A percentile compares a stretch with the other conserved stretches of the same genome.
These are phyloP conservation scores for Drosophila ohnishii DNA, from an alignment of 1,140 invertebrate genomes.

Conservation along the genomic window DNA sequence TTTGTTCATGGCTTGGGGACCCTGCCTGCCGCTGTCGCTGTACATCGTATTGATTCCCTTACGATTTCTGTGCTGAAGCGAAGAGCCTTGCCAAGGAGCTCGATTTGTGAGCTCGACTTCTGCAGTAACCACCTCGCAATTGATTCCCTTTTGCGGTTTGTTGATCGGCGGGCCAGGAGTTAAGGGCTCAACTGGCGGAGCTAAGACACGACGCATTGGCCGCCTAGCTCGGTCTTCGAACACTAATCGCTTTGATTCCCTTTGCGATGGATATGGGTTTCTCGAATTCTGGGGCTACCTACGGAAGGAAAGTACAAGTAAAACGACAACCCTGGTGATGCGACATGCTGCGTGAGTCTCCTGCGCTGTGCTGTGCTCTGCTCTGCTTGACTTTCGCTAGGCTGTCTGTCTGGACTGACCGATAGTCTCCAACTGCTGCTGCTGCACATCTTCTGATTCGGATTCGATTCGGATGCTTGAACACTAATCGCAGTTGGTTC, in stretches of 20 bases:
- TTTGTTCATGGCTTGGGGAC: constrained; percentile 21
- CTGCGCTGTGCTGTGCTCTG: constrained; percentile 1
- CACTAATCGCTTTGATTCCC: constrained; percentile 81
- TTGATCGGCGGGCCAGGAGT: constrained; percentile 75
- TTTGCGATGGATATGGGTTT: constrained; percentile 69
- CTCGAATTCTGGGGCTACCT: constrained; percentile 53
- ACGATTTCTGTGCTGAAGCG: constrained; percentile 51
- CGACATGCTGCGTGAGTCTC: constrained; percentile 11
- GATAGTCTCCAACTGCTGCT: constrained; percentile 30
- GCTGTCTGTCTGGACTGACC: constrained; percentile 19
- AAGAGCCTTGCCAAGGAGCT: constrained; percentile 25
- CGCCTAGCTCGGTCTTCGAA: constrained; percentile 67
- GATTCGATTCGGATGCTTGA: constrained; percentile 56
- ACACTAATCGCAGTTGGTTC: constrained; percentile 74
- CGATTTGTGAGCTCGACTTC: constrained; percentile 55
- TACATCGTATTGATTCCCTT: constrained; percentile 75
- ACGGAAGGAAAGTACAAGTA: constrained; percentile 38
- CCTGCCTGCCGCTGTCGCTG: constrained; percentile 65
- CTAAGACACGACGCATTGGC: constrained; percentile 45
- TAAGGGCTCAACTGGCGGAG: constrained; percentile 74
- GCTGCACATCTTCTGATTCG: constrained; percentile 38
- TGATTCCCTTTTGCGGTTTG: constrained; percentile 76
- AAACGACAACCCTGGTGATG: constrained; percentile 46
- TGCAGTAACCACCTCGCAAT: constrained; percentile 76
- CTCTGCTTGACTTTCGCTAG: constrained; percentile 5